Conservation (phyloP, 2,888 invertebrate species). For the Empis stercorea region DNA sequence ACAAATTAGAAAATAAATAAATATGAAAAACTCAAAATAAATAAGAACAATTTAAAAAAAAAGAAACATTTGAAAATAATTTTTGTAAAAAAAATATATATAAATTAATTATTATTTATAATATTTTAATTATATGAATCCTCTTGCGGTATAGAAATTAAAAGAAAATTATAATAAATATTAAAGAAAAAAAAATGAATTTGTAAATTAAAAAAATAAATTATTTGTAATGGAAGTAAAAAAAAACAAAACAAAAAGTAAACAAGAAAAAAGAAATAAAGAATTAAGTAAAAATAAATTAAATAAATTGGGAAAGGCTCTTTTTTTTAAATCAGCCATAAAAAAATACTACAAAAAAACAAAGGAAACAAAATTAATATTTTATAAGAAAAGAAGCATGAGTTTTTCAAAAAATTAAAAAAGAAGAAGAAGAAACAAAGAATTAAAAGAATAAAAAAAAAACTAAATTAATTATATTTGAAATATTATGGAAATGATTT, state of each 20-base stretch:
- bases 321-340: neutral
- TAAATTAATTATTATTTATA: neutral
- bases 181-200: neutral
- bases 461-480: neutral
- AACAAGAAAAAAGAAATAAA: neutral
- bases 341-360: neutral
- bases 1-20: conserved; percentile 2
- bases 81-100: too few species aligned
- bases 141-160: neutral
- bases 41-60: neutral
- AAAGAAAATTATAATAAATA: neutral
- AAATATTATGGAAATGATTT: neutral
- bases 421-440: neutral
- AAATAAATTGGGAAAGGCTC: neutral
- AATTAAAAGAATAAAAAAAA: neutral
- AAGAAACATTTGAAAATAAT: neutral
- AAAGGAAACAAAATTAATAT: neutral
- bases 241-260: too few species aligned
- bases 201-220: neutral
- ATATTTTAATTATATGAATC: neutral
- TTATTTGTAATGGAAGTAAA: neutral
- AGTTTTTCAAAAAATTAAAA: neutral
- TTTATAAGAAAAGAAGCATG: neutral
- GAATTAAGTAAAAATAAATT: neutral
- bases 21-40: neutral